A percentile compares a stretch with the other conserved stretches of the same genome.
These are phyloP conservation scores for Germaria angustata DNA, from an alignment of 2,888 invertebrate genomes.

Conservation along the genomic window DNA sequence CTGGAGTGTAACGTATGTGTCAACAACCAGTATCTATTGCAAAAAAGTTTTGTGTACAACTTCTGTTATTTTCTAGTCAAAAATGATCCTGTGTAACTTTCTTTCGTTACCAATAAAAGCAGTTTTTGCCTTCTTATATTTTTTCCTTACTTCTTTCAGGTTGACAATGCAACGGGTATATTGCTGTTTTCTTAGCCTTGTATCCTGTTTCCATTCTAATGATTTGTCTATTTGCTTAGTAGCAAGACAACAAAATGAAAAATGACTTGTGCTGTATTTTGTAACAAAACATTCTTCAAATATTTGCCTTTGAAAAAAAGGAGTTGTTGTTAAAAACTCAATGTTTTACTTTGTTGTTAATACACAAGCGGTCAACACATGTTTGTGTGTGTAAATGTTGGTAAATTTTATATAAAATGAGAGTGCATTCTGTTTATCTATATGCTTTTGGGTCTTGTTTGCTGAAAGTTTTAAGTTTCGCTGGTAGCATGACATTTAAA, in stretches of 20 bases:
- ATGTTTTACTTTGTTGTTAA: slow-evolving; percentile 23
- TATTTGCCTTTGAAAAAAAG: not conserved
- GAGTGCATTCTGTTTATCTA: too few species aligned
- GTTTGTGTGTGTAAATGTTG: not conserved
- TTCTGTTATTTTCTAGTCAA: slow-evolving; percentile 44
- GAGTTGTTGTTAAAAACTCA: not conserved
- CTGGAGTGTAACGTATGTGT: too few species aligned
- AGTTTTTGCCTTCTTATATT: not conserved
- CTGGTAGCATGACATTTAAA: too few species aligned
- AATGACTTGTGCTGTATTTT: not conserved
- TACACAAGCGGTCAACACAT: slow-evolving; percentile 23
- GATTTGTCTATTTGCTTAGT: slow-evolving; percentile 52
- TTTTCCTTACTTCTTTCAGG: slow-evolving; percentile 20
- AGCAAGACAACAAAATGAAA: not conserved
- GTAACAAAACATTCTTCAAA: not conserved
- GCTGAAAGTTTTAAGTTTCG: too few species aligned
- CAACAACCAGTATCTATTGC: not conserved
- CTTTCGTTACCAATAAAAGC: slow-evolving; percentile 6
- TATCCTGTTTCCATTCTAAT: slow-evolving; percentile 58
- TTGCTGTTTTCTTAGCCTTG: slow-evolving; percentile 50
- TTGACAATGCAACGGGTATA: slow-evolving; percentile 40
- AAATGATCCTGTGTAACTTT: slow-evolving; percentile 17
- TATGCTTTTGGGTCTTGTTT: too few species aligned
- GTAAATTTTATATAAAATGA: too few species aligned
- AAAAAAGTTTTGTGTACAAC: not conserved